phyloP scores from a whole-genome alignment of 2,888 invertebrate genomes.

The Parnassius orleans region DNA sequence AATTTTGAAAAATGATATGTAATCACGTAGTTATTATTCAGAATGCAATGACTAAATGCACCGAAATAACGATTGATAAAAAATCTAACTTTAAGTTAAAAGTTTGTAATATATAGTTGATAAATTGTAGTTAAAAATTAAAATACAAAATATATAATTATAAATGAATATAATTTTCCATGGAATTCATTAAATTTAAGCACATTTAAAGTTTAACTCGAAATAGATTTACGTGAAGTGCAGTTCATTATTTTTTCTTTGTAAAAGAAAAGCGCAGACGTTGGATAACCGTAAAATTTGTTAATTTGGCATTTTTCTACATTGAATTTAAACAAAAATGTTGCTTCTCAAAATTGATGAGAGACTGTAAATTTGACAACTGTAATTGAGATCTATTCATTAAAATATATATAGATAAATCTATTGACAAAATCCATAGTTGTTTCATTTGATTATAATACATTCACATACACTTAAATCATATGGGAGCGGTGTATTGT shows the following conservation, averaged over 20 bases:
- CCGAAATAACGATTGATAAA: constrained; percentile 68
- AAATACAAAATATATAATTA: constrained; percentile 79
- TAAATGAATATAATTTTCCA: constrained; percentile 80
- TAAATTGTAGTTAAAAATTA: constrained; percentile 80
- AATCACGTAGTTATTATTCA: not conserved
- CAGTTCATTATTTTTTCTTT: constrained; percentile 21
- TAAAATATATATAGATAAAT: constrained; percentile 81
- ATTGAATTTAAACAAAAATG: constrained; percentile 39
- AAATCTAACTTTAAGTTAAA: constrained; percentile 73
- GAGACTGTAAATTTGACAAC: constrained; percentile 71
- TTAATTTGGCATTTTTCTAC: constrained; percentile 68
- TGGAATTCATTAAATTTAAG: constrained; percentile 76
- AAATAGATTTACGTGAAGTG: constrained; percentile 35
- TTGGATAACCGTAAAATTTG: constrained; percentile 61
- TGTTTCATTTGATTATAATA: constrained; percentile 45
- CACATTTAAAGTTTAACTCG: constrained; percentile 51
- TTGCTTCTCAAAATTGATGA: constrained; percentile 57
- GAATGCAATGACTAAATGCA: constrained; percentile 56
- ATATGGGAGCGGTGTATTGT: too few relatives aligned
- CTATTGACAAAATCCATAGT: constrained; percentile 71
- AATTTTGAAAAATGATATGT: too few relatives aligned
- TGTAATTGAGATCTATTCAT: constrained; percentile 79
- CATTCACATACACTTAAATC: too few relatives aligned
- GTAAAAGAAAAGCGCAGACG: constrained; percentile 39
- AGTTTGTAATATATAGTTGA: constrained; percentile 79